A percentile compares a stretch with the other conserved stretches of the same genome.
phyloP scores from a whole-genome alignment of 2,113 vertebrate genomes.

The Malurus cyaneus region DNA sequence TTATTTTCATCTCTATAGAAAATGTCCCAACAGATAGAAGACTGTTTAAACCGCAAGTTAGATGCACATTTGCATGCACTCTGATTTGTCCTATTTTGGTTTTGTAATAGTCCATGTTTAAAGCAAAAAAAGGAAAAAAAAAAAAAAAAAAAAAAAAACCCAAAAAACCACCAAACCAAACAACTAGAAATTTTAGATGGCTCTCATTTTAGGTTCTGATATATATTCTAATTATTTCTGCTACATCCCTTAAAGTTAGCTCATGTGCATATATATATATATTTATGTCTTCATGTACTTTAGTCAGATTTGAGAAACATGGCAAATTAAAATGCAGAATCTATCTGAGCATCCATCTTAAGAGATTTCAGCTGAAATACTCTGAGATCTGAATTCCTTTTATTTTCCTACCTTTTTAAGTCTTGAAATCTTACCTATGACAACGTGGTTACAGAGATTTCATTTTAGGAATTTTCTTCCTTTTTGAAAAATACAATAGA shows the following conservation, averaged over 20 bases:
- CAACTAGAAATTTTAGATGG: not conserved
- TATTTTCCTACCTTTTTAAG: not conserved
- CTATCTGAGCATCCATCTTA: not conserved
- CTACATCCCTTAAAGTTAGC: not conserved
- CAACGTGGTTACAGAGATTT: not conserved
- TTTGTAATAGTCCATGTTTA: too few species aligned
- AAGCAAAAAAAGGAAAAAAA: too few species aligned
- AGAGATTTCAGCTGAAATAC: not conserved
- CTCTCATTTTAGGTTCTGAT: not conserved
- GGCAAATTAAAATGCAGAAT: not conserved
- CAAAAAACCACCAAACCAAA: not conserved
- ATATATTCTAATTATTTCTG: not conserved
- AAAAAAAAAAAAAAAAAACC: fast-evolving
- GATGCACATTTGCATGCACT: too few species aligned
- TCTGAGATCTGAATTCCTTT: not conserved
- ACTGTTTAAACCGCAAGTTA: not conserved
- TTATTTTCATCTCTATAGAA: not conserved
- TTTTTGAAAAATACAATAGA: not conserved
- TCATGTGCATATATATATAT: not conserved
- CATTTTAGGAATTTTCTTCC: not conserved
- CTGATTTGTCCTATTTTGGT: too few species aligned
- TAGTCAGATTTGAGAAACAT: not conserved
- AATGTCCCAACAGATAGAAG: not conserved
- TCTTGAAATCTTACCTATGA: not conserved
- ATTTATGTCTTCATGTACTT: not conserved